Evolutionary conservation across 1,140 invertebrate species (phyloP).

Genomic region (Cyphomyrmex costatus): DNA sequence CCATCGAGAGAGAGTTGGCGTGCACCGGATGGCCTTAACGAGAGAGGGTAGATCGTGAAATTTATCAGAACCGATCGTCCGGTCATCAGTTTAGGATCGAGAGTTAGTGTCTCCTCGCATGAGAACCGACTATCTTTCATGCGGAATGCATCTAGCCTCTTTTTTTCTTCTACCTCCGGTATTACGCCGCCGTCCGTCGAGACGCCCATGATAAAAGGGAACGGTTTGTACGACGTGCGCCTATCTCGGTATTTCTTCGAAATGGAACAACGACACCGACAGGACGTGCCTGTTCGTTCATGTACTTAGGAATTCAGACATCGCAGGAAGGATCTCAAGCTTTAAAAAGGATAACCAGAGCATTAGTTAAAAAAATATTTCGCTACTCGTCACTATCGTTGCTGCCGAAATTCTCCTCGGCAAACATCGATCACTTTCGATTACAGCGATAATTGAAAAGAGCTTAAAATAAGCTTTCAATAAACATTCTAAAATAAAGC

Average conservation of each 20-base stretch:
- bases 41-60: conserved; percentile 43
- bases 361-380: conserved; percentile 34
- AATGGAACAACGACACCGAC: conserved; percentile 56
- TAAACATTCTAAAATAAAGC: too few relatives aligned
- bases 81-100: conserved; percentile 60
- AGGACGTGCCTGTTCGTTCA: conserved; percentile 1
- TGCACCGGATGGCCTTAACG: conserved; percentile 50
- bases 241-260: conserved; percentile 56
- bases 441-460: too few relatives aligned
- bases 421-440: not conserved
- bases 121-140: conserved; percentile 67
- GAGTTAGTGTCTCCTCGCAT: conserved; percentile 61
- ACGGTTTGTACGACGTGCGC: conserved; percentile 53
- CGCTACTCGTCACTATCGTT: conserved; percentile 2
- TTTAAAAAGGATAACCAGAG: conserved; percentile 33
- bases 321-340: conserved; percentile 25
- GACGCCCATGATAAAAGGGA: conserved; percentile 67
- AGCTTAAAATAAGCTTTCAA: not conserved
- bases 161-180: conserved; percentile 42
- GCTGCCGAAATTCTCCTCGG: not conserved
- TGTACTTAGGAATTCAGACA: conserved; percentile 43
- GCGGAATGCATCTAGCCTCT: conserved; percentile 10
- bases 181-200: conserved; percentile 30
- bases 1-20: conserved; percentile 34
- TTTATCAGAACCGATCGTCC: conserved; percentile 59